Evolutionary conservation across 2,113 vertebrate genomes (phyloP).

Genomic region (Microtus ochrogaster): DNA sequence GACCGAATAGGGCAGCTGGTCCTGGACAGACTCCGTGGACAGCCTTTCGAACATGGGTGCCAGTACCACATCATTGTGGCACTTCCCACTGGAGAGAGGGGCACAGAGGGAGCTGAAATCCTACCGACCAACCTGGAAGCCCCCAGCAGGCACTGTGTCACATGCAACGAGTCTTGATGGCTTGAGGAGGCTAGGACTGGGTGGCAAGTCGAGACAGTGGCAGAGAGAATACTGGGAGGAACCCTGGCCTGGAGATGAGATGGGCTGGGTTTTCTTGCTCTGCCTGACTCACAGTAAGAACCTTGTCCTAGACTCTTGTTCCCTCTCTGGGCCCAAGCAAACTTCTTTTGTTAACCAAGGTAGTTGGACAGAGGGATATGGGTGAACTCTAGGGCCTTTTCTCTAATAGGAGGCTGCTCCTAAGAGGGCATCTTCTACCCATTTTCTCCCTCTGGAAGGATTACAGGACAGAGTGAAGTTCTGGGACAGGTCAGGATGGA

Average conservation of each 20-base stretch:
- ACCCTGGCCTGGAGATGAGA: not conserved
- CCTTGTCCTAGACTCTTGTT: not conserved
- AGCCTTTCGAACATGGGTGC: constrained; percentile 95
- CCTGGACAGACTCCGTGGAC: constrained; percentile 91
- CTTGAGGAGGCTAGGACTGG: not conserved
- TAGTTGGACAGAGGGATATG: not conserved
- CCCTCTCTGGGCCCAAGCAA: not conserved
- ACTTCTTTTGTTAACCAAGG: not conserved
- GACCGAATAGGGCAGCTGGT: constrained; percentile 95
- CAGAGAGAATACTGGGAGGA: not conserved
- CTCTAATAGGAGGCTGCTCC: not conserved
- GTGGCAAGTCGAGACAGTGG: not conserved
- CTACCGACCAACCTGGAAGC: not conserved
- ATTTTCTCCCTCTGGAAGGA: not conserved
- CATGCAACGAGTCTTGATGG: not conserved
- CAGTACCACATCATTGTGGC: constrained; percentile 95
- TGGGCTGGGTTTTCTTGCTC: not conserved
- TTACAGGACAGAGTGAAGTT: not conserved
- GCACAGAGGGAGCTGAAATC: not conserved
- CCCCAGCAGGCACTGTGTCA: not conserved
- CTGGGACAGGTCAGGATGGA: not conserved
- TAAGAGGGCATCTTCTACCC: not conserved
- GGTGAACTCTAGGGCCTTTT: not conserved
- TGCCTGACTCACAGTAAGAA: constrained; percentile 1
- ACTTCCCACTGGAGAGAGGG: constrained; percentile 91